Percentiles rank a stretch among this genome's conserved stretches.
These are phyloP conservation scores for Galerucella pusilla DNA, from an alignment of 2,888 invertebrate species.

Conservation along the genomic window DNA sequence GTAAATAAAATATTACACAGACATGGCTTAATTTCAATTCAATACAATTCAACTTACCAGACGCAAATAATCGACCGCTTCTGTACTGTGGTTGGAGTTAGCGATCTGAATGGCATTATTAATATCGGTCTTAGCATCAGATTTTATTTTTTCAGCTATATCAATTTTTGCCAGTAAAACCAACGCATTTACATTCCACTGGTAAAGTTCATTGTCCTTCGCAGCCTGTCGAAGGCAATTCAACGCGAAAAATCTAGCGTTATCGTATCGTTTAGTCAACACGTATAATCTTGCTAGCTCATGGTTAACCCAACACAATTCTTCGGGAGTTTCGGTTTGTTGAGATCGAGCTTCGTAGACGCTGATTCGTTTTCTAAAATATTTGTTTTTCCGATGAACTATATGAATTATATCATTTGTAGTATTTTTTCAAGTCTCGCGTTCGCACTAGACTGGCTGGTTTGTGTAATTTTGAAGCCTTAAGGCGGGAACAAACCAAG, in stretches of 20 bases:
- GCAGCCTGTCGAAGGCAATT: slow-evolving; percentile 1
- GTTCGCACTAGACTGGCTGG: too few species aligned
- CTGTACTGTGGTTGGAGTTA: slow-evolving; percentile 57
- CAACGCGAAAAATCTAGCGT: neutral
- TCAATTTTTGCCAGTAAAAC: slow-evolving; percentile 65
- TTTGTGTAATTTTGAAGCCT: too few species aligned
- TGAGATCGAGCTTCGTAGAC: slow-evolving; percentile 56
- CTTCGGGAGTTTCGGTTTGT: slow-evolving; percentile 57
- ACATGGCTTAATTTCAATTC: neutral
- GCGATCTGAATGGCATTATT: slow-evolving; percentile 56
- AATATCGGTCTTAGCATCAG: slow-evolving; percentile 65
- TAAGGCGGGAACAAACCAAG: too few species aligned
- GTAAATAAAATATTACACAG: too few species aligned
- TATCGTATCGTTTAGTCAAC: neutral
- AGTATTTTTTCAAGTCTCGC: too few species aligned
- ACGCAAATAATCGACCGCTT: slow-evolving; percentile 57
- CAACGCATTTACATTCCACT: slow-evolving; percentile 65
- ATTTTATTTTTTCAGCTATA: slow-evolving; percentile 64
- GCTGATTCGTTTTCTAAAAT: slow-evolving; percentile 55
- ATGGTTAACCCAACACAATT: slow-evolving; percentile 66
- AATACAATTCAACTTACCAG: slow-evolving; percentile 46
- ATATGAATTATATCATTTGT: too few species aligned
- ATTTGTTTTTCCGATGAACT: neutral
- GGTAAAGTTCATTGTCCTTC: slow-evolving; percentile 49
- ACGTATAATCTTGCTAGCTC: slow-evolving; percentile 60